A percentile compares a stretch with the other conserved stretches of the same genome.
These are phyloP conservation scores for Pecten maximus DNA, from an alignment of 2,888 invertebrate species.

Conservation along the genomic window DNA sequence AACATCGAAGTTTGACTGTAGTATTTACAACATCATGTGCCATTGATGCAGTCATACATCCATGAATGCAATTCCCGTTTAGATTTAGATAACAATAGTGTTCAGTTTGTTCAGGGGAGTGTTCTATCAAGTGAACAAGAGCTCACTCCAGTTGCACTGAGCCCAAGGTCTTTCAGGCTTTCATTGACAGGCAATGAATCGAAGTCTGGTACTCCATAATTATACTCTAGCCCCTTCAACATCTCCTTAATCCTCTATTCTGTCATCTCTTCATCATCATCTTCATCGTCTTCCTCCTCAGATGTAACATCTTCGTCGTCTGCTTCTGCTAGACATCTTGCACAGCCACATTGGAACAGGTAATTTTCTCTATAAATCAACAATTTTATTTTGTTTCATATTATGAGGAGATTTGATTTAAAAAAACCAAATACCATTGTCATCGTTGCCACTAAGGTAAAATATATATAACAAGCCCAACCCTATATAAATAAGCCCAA, in stretches of 20 bases:
- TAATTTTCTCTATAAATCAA: slow-evolving; percentile 82
- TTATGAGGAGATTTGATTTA: too few species aligned
- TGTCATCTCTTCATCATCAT: slow-evolving; percentile 78
- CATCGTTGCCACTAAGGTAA: too few species aligned
- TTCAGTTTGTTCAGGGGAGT: too few species aligned
- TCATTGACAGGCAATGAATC: background rate
- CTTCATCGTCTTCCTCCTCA: slow-evolving; percentile 88
- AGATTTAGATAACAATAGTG: background rate
- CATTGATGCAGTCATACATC: background rate
- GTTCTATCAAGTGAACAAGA: too few species aligned
- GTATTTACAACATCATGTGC: background rate
- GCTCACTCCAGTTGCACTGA: too few species aligned
- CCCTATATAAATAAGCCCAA: too few species aligned
- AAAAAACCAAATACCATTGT: too few species aligned
- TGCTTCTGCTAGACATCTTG: slow-evolving; percentile 89
- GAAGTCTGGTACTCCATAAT: background rate
- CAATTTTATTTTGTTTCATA: background rate
- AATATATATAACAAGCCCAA: too few species aligned
- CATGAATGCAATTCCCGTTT: background rate
- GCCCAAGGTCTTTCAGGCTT: too few species aligned
- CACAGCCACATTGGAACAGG: slow-evolving; percentile 88
- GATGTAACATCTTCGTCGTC: slow-evolving; percentile 91
- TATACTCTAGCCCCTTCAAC: too few species aligned
- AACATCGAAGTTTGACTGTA: too few species aligned
- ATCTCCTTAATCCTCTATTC: background rate